Evolutionary conservation across 2,797 vertebrate species (phyloP), one percentile per base, ranked within the genome.

Genomic region (Pseudopleuronectes americanus): DNA sequence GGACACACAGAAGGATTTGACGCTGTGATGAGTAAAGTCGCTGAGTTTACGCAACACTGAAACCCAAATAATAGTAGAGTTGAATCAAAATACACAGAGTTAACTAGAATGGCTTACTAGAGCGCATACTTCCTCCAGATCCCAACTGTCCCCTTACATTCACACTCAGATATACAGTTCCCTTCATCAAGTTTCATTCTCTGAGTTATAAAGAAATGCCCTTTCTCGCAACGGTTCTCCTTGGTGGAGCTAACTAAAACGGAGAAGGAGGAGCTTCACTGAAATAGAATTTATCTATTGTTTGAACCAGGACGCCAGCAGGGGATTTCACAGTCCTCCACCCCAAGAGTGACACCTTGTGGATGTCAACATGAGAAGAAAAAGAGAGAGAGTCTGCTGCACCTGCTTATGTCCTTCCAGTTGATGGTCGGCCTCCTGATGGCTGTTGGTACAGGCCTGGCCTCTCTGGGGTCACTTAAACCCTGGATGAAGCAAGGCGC

Each of bases 361-460:
- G 77, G 78, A 33, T 14, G 55, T 54, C 22, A 59, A 64, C 8
- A 53, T 21, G 21, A 58, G 90, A 93, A 73, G 91, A 93, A 78
- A 91, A 89, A 38, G 36, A 38, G 3, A 21, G 55, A 14, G 33
- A 73, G 90, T 92, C 76, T 94, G 90, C 72, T 95, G 89, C 71
- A 98, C 97, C 95, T 96, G 86, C 94, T 95, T 0, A 95, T 81
- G 31, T 95, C 89, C 60, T 92, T 93, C 96, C 96, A 97, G 55
- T 95, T 95, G 23, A 96, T 55, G 0, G 88, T 90, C 0, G 94
- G 81, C 23, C 79, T 94, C 79, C 88, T 94, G 73, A 92, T 71
- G 0, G 77, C 65, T 24, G 72, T 71, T 14, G 92, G 93, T 6
- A 23, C 68, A 0, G 89, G 83, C 57, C 36, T 7, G 16, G 31